Evolutionary conservation across 2,888 invertebrate genomes (phyloP).

Genomic region (Hemithea aestivaria): DNA sequence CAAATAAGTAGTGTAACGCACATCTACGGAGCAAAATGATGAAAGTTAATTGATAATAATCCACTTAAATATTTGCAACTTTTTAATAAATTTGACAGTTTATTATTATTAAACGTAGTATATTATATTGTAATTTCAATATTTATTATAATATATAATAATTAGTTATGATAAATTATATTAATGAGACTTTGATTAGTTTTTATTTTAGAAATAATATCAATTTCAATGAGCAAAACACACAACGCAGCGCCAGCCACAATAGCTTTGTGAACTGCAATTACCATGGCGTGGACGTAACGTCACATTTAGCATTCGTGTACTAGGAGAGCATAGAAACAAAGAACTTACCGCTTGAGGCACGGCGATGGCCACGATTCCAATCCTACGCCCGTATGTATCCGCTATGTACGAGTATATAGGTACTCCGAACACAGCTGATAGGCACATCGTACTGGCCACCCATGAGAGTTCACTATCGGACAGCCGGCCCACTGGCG

Average conservation of each 20-base stretch:
- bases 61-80: no score
- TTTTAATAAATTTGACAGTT: background rate
- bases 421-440: slow-evolving; percentile 47
- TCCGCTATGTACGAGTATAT: slow-evolving; percentile 63
- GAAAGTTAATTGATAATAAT: no score
- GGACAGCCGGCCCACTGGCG: slow-evolving; percentile 53
- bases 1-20: no score
- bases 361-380: slow-evolving; percentile 60
- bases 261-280: no score
- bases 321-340: slow-evolving; percentile 31
- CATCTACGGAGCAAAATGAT: no score
- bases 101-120: background rate
- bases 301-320: slow-evolving; percentile 35
- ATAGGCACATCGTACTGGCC: slow-evolving; percentile 57
- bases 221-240: slow-evolving; percentile 9
- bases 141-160: no score
- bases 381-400: slow-evolving; percentile 57
- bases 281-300: no score
- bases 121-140: background rate
- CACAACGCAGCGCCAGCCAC: slow-evolving; percentile 15
- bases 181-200: no score
- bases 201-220: no score
- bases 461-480: slow-evolving; percentile 61
- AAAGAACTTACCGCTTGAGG: slow-evolving; percentile 63
- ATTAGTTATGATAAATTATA: no score